phyloP scores from a whole-genome alignment of 2,888 invertebrate genomes.

The Philereme transversata region DNA sequence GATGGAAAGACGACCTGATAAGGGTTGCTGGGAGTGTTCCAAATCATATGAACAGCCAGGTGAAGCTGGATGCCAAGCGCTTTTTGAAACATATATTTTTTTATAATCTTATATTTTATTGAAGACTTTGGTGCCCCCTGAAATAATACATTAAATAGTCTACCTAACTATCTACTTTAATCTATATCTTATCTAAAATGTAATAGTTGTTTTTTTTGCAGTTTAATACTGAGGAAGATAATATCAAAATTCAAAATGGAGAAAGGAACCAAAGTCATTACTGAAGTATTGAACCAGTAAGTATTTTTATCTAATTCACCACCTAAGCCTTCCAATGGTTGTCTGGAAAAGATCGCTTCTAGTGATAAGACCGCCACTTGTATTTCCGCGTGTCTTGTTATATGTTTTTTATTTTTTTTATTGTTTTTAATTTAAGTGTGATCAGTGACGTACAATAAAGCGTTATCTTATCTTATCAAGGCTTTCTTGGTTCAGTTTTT shows the following conservation, averaged over 20 bases:
- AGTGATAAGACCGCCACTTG: too few species aligned
- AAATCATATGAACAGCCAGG: too few species aligned
- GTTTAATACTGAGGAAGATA: slow-evolving; percentile 42
- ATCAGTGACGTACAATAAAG: background rate
- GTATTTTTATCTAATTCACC: slow-evolving; percentile 32
- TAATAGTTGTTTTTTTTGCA: slow-evolving; percentile 25
- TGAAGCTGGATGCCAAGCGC: too few species aligned
- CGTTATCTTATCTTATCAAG: background rate
- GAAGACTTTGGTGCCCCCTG: background rate
- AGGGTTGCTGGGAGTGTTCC: too few species aligned
- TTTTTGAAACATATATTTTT: too few species aligned
- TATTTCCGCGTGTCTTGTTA: too few species aligned
- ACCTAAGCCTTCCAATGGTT: too few species aligned
- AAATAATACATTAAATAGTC: background rate
- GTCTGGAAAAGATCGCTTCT: too few species aligned
- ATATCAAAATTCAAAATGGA: slow-evolving; percentile 42
- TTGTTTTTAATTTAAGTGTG: background rate
- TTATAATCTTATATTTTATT: too few species aligned
- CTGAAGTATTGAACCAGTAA: slow-evolving; percentile 60
- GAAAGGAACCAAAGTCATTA: slow-evolving; percentile 43
- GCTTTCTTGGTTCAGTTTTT: background rate
- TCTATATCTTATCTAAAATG: background rate
- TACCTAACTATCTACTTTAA: background rate
- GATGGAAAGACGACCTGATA: too few species aligned
- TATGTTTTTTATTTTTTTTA: too few species aligned